These are phyloP conservation scores for Pantala flavescens DNA, from an alignment of 1,140 invertebrate species.

Conservation along the genomic window DNA sequence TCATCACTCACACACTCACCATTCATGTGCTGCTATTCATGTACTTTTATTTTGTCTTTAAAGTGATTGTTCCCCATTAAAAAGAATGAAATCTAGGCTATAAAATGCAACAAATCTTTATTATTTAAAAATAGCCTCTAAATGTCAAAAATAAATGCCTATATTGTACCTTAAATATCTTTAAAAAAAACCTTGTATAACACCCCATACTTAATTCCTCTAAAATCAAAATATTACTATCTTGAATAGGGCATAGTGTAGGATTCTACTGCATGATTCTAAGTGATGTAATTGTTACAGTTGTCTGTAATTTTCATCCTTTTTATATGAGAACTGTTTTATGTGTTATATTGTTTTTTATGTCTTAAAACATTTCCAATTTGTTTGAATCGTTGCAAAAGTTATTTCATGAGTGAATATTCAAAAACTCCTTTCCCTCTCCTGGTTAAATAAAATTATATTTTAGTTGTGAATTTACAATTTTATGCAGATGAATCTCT, in stretches of 20 bases:
- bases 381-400: neutral
- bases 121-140: neutral
- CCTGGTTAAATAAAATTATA: too few species aligned
- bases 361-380: neutral
- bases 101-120: neutral
- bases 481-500: neutral
- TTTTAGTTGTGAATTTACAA: neutral
- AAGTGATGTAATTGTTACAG: neutral
- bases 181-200: neutral
- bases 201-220: neutral
- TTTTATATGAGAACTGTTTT: neutral
- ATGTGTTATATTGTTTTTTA: neutral
- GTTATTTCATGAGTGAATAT: too few species aligned
- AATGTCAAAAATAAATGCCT: neutral
- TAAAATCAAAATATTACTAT: neutral
- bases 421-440: too few species aligned
- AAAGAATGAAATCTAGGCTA: neutral
- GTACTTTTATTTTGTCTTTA: neutral
- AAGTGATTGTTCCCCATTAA: neutral
- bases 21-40: neutral
- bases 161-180: neutral
- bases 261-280: neutral
- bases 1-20: neutral
- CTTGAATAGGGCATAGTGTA: conserved; percentile 9
- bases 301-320: neutral